Evolutionary conservation across 2,113 vertebrate genomes (phyloP), one percentile per base, ranked within the genome.

Genomic region (Glaucomys volans): DNA sequence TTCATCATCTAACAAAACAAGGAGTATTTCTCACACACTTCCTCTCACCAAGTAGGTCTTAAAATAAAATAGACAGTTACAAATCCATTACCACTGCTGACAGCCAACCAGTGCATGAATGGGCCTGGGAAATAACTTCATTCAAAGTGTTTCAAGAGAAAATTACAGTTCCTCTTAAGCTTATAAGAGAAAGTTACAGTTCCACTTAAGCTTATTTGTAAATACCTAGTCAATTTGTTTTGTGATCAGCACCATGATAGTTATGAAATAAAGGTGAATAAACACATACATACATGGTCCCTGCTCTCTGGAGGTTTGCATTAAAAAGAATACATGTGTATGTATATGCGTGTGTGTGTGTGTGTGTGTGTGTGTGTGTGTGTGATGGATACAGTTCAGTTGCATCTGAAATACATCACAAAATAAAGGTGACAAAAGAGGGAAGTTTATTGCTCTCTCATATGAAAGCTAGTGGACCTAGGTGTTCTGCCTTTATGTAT

Each of bases 171-270:
- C 17, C 8, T 37, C 37, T 91, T 74, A 72, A 74, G 50, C 11
- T 94, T 66, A 59, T 92, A 16, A n/a, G 54, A 91, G 76, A 77
- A 92, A 91, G 52, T 57, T 80, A 67, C 87, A 85, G 62, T 69
- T 8, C 17, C 8, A 44, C 37, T 91, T 74, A 72, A 74, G 50
- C 11, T 94, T 66, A 59, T 92, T n/a, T n/a, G n/a, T n/a, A n/a
- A n/a, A n/a, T n/a, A n/a, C n/a, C n/a, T n/a, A n/a, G n/a, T n/a
- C n/a, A 16, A n/a, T n/a, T n/a, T n/a, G 67, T n/a, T 92, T 59
- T 42, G 14, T 76, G 44, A 37, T 62, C 59, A 77, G 50, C 0
- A 72, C 22, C 6, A 80, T 37, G 13, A 85, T 2, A 88, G 50
- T 2, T 6, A n/a, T 8, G 47, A 90, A n/a, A 75, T 8, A 66